phyloP scores from a whole-genome alignment of 2,888 invertebrate species.

The Horisme vitalbata region DNA sequence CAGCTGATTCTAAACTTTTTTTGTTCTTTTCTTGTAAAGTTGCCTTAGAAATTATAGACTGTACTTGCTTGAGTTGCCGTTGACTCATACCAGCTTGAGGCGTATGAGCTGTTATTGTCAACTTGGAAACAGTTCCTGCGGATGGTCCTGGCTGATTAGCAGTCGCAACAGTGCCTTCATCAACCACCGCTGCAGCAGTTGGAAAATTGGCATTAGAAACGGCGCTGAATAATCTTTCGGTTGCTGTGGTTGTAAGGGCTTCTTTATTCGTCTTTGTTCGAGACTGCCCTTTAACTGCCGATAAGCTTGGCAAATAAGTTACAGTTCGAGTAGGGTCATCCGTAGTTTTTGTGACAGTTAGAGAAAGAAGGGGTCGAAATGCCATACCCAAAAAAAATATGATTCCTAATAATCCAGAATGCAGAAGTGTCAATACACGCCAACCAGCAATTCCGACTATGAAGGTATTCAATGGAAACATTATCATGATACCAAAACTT shows the following conservation, averaged over 20 bases:
- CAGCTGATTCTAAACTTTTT: conserved; percentile 45
- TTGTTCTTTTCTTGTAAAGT: conserved; percentile 47
- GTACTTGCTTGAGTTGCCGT: conserved; percentile 62
- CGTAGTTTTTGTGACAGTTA: conserved; percentile 57
- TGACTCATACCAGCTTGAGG: conserved; percentile 58
- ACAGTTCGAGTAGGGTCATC: conserved; percentile 65
- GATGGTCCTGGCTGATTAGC: conserved; percentile 55
- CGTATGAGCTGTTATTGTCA: conserved; percentile 55
- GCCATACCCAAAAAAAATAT: conserved; percentile 65
- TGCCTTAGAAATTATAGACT: conserved; percentile 60
- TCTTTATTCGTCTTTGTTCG: conserved; percentile 34
- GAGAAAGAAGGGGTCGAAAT: conserved; percentile 61
- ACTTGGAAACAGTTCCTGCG: conserved; percentile 49
- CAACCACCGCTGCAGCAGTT: conserved; percentile 64
- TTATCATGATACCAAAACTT: conserved; percentile 63
- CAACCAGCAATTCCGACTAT: conserved; percentile 61
- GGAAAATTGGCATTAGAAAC: conserved; percentile 61
- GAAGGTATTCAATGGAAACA: conserved; percentile 60
- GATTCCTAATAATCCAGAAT: conserved; percentile 61
- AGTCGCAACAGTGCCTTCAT: conserved; percentile 38
- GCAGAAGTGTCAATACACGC: conserved; percentile 61
- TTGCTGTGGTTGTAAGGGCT: conserved; percentile 40
- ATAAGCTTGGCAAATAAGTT: conserved; percentile 67
- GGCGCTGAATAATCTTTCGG: conserved; percentile 46
- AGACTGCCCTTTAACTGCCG: conserved; percentile 42